Evolutionary conservation across 1,140 invertebrate genomes (phyloP).

Genomic region (Formica selysi): DNA sequence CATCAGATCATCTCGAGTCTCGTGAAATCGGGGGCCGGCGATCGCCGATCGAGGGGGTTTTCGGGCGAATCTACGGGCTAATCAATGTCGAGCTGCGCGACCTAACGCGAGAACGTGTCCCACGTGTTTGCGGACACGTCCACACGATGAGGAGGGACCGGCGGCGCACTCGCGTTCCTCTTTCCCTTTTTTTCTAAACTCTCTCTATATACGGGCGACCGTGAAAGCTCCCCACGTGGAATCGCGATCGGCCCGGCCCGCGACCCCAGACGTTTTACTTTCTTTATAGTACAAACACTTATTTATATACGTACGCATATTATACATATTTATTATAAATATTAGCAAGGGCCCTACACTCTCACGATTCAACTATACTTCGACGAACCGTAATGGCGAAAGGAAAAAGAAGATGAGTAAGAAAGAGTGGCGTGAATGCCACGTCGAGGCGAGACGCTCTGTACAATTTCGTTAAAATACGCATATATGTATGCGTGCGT

Average conservation of each 20-base stretch:
- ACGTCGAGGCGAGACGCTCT: conserved; percentile 48
- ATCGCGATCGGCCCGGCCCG: conserved; percentile 58
- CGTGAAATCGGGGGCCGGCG: conserved; percentile 74
- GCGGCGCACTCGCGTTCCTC: conserved; percentile 44
- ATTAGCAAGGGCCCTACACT: conserved; percentile 83
- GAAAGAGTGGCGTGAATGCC: conserved; percentile 31
- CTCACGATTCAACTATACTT: conserved; percentile 86
- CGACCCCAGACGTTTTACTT: conserved; percentile 64
- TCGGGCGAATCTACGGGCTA: conserved; percentile 71
- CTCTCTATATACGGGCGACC: conserved; percentile 29
- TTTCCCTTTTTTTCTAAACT: conserved; percentile 38
- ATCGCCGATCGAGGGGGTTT: conserved; percentile 72
- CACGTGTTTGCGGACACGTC: neutral
- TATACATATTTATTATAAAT: conserved; percentile 83
- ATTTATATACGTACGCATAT: conserved; percentile 81
- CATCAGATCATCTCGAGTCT: conserved; percentile 80
- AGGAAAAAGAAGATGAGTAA: conserved; percentile 39
- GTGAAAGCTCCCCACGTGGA: conserved; percentile 72
- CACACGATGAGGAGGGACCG: neutral
- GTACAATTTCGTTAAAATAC: conserved; percentile 67
- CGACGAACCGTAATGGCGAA: conserved; percentile 65
- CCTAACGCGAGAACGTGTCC: conserved; percentile 56
- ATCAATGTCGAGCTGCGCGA: conserved; percentile 64
- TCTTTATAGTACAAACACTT: conserved; percentile 86
- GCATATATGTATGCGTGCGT: conserved; percentile 36